phyloP scores from a whole-genome alignment of 2,888 invertebrate genomes.

The Scaptomyza caliginosa region DNA sequence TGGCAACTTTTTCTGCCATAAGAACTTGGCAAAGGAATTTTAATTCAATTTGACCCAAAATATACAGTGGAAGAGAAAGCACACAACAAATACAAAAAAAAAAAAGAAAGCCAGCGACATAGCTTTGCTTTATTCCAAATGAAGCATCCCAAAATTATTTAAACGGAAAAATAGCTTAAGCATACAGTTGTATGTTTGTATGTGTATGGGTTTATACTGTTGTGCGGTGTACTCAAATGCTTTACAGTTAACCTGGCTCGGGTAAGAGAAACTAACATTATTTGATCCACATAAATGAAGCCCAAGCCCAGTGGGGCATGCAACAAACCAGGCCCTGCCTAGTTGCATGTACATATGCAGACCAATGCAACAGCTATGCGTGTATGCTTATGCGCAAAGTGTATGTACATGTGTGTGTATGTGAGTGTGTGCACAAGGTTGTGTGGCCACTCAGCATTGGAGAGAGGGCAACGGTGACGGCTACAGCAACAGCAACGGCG shows the following conservation, averaged over 20 bases:
- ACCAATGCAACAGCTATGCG: slow-evolving; percentile 12
- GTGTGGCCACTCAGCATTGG: slow-evolving; percentile 57
- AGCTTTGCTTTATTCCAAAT: slow-evolving; percentile 47
- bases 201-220: slow-evolving; percentile 1
- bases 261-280: slow-evolving; percentile 58
- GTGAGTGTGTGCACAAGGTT: slow-evolving; percentile 38
- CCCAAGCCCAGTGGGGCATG: slow-evolving; percentile 58
- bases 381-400: background rate
- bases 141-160: slow-evolving; percentile 60
- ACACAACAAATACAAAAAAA: slow-evolving; percentile 5
- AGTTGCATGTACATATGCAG: slow-evolving; percentile 16
- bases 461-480: slow-evolving; percentile 24
- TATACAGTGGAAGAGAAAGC: slow-evolving; percentile 19
- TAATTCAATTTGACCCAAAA: slow-evolving; percentile 39
- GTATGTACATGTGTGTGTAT: slow-evolving; percentile 3
- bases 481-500: slow-evolving; percentile 21
- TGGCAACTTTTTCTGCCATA: slow-evolving; percentile 38
- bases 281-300: slow-evolving; percentile 69
- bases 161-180: slow-evolving; percentile 60
- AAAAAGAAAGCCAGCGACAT: slow-evolving; percentile 36
- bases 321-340: slow-evolving; percentile 22
- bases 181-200: slow-evolving; percentile 5
- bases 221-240: slow-evolving; percentile 43
- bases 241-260: slow-evolving; percentile 49
- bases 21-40: slow-evolving; percentile 51